Percentiles rank a stretch among this genome's conserved stretches.
Conservation (phyloP, 2,797 vertebrate genomes). For the Synanceia verrucosa region DNA sequence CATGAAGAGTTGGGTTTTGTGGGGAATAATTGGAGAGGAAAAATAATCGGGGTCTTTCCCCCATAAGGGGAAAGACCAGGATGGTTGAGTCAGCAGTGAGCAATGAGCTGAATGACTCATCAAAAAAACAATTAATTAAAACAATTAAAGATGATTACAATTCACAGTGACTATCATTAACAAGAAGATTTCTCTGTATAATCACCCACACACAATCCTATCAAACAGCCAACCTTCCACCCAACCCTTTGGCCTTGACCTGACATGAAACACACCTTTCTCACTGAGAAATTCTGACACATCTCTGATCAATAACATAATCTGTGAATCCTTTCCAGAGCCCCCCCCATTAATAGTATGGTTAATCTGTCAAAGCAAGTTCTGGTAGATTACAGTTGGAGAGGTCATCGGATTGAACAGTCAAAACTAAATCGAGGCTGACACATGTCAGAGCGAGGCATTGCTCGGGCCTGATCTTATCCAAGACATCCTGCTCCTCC, state of each 20-base stretch:
- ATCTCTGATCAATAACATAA: slow-evolving; percentile 54
- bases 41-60: slow-evolving; percentile 6
- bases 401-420: slow-evolving; percentile 56
- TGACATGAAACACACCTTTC: slow-evolving; percentile 22
- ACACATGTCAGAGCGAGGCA: slow-evolving; percentile 72
- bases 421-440: slow-evolving; percentile 74
- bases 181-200: not conserved
- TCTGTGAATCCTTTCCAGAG: slow-evolving; percentile 8
- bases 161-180: not conserved
- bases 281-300: slow-evolving; percentile 16
- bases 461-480: slow-evolving; percentile 55
- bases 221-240: slow-evolving; percentile 1
- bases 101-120: not conserved
- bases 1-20: slow-evolving; percentile 36
- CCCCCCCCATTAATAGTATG: slow-evolving; percentile 47
- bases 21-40: slow-evolving; percentile 7
- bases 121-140: not conserved
- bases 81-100: not conserved
- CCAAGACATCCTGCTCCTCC: slow-evolving; percentile 58
- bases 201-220: slow-evolving; percentile 2
- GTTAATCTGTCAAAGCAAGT: slow-evolving; percentile 57
- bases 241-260: slow-evolving; percentile 41
- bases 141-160: not conserved
- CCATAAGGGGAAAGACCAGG: slow-evolving; percentile 10
- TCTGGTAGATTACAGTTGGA: slow-evolving; percentile 51